Evolutionary conservation across 2,113 vertebrate genomes (phyloP), one percentile per base, ranked within the genome.

Genomic region (Myotis davidii): DNA sequence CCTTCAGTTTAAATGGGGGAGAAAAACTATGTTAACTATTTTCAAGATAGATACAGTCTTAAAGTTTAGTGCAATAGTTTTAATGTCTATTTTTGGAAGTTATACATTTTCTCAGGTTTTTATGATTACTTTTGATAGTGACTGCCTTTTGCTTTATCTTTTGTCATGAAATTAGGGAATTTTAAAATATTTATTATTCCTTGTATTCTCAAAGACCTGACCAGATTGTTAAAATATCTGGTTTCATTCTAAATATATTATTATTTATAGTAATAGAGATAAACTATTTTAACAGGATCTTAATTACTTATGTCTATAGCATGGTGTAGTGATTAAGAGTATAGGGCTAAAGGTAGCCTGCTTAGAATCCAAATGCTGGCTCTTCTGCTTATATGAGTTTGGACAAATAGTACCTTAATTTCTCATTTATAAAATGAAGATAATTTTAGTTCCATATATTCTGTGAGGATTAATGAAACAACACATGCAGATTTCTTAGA

Each of bases 71-170:
- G 9, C 18, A 39, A 6, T 81, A 39, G 54, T 89, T 93, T 85
- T 85, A 89, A 29, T 69, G n/a, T 87, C 79, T 88, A 8, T 90
- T 95, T 74, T 91, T 88, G 34, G 39, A 91, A 85, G 10, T 78
- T 83, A 34, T 27, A 12, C 23, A 32, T 82, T 45, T 87, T 56
- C 29, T 82, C 52, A 72, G 27, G 1, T 77, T 72, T 77, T 83
- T 73, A 37, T 61, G 20, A 90, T 72, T 65, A 72, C 45, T 94
- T 93, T 74, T 94, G 25, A 39, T 50, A 91, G 20, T 67, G 18
- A 88, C 54, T 94, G 52, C 34, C 23, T 86, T 90, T 92, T 81
- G 18, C 34, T 76, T 76, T 34, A 45, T 56, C 27, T 90, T 81
- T 91, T 79, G 27, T 91, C 45, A 88, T 37, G 27, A 93, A 93